These are phyloP conservation scores for Empidonax alnorum DNA, from an alignment of 2,113 vertebrate genomes.

Conservation along the genomic window DNA sequence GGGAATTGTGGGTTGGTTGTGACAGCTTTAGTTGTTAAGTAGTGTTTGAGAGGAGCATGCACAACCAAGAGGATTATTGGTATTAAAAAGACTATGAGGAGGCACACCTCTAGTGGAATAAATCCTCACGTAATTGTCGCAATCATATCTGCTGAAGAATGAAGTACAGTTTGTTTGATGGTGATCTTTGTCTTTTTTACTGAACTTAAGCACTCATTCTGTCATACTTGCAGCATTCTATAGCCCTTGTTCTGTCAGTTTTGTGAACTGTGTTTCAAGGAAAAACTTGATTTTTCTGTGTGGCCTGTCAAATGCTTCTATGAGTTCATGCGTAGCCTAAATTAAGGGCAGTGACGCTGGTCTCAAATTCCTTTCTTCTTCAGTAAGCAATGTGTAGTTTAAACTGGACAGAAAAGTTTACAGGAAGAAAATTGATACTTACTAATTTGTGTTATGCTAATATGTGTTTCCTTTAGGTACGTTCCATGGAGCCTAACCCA, in stretches of 20 bases:
- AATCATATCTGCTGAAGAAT: neutral
- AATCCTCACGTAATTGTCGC: neutral
- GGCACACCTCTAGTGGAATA: neutral
- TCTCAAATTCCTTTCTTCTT: neutral
- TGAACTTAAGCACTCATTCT: neutral
- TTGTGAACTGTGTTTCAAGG: neutral
- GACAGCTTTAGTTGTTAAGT: neutral
- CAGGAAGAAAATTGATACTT: neutral
- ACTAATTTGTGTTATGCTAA: neutral
- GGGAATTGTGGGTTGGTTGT: neutral
- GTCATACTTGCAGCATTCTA: neutral
- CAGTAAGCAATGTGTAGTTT: neutral
- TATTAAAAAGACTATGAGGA: neutral
- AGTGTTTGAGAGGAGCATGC: neutral
- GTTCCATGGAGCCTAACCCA: constrained; percentile 54
- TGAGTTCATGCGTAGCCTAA: neutral
- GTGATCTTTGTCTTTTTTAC: neutral
- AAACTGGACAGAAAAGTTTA: neutral
- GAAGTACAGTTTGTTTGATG: neutral
- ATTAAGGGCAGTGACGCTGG: neutral
- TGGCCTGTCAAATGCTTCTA: neutral
- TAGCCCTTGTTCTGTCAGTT: neutral
- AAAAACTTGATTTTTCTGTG: neutral
- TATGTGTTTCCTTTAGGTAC: constrained; percentile 24
- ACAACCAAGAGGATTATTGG: neutral